Evolutionary conservation across 2,888 invertebrate genomes (phyloP).

Genomic region (Macropis europaea): DNA sequence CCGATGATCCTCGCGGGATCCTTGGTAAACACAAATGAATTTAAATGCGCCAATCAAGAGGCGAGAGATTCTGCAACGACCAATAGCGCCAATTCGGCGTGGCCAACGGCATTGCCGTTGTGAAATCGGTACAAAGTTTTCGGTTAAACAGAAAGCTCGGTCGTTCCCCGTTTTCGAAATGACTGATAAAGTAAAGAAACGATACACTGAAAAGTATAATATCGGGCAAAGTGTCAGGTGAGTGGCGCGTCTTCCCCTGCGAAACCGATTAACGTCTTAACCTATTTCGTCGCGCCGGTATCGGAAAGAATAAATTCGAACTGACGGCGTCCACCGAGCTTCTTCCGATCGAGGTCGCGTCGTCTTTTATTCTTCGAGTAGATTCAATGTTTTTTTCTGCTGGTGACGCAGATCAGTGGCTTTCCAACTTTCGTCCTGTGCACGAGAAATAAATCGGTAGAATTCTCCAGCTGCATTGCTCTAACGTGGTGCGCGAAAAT

Average conservation of each 20-base stretch:
- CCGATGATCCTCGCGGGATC: no score
- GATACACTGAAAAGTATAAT: background rate
- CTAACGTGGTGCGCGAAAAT: background rate
- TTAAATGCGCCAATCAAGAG: slow-evolving; percentile 15
- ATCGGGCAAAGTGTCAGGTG: slow-evolving; percentile 21
- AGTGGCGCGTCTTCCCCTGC: slow-evolving; percentile 6
- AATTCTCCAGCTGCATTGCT: no score
- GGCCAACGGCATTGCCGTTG: background rate
- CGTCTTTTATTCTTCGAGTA: background rate
- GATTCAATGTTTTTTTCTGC: background rate
- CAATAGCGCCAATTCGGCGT: slow-evolving; percentile 17
- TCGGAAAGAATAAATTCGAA: slow-evolving; percentile 30
- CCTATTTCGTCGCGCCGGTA: slow-evolving; percentile 25
- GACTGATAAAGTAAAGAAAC: slow-evolving; percentile 8
- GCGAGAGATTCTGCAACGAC: background rate
- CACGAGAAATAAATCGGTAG: background rate
- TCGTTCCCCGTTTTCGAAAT: slow-evolving; percentile 6
- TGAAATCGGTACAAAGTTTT: background rate
- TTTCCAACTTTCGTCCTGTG: background rate
- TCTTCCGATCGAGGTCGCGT: background rate
- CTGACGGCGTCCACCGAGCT: slow-evolving; percentile 13
- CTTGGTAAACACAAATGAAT: no score
- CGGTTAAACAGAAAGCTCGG: background rate
- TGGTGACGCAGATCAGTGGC: background rate
- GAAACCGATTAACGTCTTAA: slow-evolving; percentile 39